Base-by-base conservation (phyloP, 2,888 invertebrate species). In the Phragmatobia fuliginosa region DNA sequence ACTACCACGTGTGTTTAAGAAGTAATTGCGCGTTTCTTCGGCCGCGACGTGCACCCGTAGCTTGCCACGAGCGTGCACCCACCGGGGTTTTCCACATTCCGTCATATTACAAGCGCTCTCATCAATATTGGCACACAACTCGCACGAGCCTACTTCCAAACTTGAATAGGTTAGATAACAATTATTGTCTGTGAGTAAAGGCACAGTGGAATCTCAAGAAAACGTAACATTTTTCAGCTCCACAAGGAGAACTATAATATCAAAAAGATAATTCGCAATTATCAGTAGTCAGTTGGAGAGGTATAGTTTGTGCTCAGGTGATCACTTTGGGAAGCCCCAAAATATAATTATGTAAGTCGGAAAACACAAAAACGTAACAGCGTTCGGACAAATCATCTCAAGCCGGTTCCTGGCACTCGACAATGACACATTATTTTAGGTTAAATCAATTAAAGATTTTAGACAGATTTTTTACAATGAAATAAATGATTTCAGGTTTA, bases 51-150 rank as follows among this genome's bases (percentile, higher is more conserved):
- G 62, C 61, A 11, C 8, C 36, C 61, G 61, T 36, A 61, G n/a
- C n/a, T 16, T 7, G 25, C 61, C 33, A 36, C 38, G 38, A 10
- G 10, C 38, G 10, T 10, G 28, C 25, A 28, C 38, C 33, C 33
- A 33, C 33, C 38, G 62, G 62, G 62, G 18, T 41, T 62, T 62
- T 28, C 62, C 41, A 28, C 62, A 62, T 62, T 62, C 62, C 38
- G 38, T 38, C 10, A 31, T 62, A 62, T 56, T 56, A 56, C 25
- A 56, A 14, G n/a, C 52, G 52, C 10, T 4, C 0, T 2, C 52
- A 3, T 52, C 8, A 25, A 52, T 52, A 25, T 52, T 52, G 25
- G 10, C 25, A 25, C 52, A 56, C 52, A 16, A 56, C 5, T 56
- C 11, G 14, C 25, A 5, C 28, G 5, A 56, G 28, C 52, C 11